Conservation (phyloP, 2,888 invertebrate genomes). For the Cephus rjabovi region DNA sequence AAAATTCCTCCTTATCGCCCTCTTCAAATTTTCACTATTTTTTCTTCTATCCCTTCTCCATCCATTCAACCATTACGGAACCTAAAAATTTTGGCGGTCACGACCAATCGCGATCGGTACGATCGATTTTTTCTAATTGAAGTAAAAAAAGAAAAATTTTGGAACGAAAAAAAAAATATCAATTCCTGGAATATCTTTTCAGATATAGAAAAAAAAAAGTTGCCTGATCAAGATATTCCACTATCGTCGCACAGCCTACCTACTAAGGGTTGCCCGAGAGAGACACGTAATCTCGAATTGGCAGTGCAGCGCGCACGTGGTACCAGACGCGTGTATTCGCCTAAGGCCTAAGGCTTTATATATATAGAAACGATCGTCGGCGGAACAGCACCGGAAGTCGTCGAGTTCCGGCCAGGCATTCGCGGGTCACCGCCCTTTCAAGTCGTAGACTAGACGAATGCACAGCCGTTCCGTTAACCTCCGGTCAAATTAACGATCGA, state of each 20-base stretch:
- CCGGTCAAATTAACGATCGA: too few relatives aligned
- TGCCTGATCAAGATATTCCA: neutral
- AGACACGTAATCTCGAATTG: neutral
- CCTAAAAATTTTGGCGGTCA: neutral
- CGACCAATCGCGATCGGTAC: too few relatives aligned
- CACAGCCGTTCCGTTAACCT: neutral
- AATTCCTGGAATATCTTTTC: neutral
- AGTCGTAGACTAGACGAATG: conserved; percentile 23
- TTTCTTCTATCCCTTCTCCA: neutral
- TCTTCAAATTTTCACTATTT: neutral
- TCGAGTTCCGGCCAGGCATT: conserved; percentile 60
- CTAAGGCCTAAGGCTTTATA: conserved; percentile 15
- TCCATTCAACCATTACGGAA: neutral
- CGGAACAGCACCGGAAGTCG: conserved; percentile 62
- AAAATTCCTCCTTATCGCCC: neutral
- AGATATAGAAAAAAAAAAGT: neutral
- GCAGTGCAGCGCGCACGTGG: conserved; percentile 17
- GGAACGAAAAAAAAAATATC: neutral
- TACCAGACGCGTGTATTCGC: neutral
- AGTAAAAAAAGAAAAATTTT: neutral
- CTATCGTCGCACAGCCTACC: neutral
- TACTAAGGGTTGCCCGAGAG: neutral
- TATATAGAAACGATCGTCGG: conserved; percentile 52
- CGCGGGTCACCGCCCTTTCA: conserved; percentile 61
- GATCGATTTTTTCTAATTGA: too few relatives aligned